phyloP scores from a whole-genome alignment of 2,113 vertebrate species.

The Etheostoma spectabile region DNA sequence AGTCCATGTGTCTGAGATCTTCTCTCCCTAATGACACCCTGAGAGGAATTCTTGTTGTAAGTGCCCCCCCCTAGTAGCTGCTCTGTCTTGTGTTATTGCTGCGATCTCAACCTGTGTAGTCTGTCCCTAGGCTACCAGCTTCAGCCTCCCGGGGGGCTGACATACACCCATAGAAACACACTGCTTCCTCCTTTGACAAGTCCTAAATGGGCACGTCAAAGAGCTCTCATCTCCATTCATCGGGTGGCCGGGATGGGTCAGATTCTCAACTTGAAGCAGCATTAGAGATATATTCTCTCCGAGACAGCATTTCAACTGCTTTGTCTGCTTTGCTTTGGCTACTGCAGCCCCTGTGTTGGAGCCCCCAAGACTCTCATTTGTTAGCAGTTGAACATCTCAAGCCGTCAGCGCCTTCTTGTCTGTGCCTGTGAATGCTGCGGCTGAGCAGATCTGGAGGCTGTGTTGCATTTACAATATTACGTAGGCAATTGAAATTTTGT shows the following conservation, averaged over 20 bases:
- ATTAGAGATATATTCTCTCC: neutral
- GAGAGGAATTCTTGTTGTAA: slow-evolving; percentile 41
- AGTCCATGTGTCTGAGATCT: neutral
- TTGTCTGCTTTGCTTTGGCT: slow-evolving; percentile 25
- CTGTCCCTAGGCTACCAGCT: slow-evolving; percentile 52
- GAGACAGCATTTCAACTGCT: slow-evolving; percentile 31
- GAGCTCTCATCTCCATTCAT: slow-evolving; percentile 41
- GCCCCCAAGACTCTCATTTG: slow-evolving; percentile 5
- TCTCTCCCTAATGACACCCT: slow-evolving; percentile 31
- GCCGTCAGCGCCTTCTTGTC: slow-evolving; percentile 35
- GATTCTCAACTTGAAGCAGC: slow-evolving; percentile 36
- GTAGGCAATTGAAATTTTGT: slow-evolving; percentile 75
- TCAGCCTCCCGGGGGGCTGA: slow-evolving; percentile 28
- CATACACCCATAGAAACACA: slow-evolving; percentile 7
- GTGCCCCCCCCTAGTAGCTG: slow-evolving; percentile 46
- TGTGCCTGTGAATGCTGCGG: slow-evolving; percentile 67
- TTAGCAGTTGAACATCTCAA: slow-evolving; percentile 49
- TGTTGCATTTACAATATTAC: slow-evolving; percentile 78
- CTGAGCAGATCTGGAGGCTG: slow-evolving; percentile 71
- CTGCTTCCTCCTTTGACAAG: slow-evolving; percentile 38
- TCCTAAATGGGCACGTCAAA: slow-evolving; percentile 54
- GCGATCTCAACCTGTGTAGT: slow-evolving; percentile 70
- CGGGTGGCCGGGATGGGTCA: slow-evolving; percentile 16
- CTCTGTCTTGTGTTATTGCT: slow-evolving; percentile 51
- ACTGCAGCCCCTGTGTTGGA: slow-evolving; percentile 11